A percentile compares a stretch with the other conserved stretches of the same genome.
These are phyloP conservation scores for Leptocoma aspasia DNA, from an alignment of 2,113 vertebrate species.

Conservation along the genomic window DNA sequence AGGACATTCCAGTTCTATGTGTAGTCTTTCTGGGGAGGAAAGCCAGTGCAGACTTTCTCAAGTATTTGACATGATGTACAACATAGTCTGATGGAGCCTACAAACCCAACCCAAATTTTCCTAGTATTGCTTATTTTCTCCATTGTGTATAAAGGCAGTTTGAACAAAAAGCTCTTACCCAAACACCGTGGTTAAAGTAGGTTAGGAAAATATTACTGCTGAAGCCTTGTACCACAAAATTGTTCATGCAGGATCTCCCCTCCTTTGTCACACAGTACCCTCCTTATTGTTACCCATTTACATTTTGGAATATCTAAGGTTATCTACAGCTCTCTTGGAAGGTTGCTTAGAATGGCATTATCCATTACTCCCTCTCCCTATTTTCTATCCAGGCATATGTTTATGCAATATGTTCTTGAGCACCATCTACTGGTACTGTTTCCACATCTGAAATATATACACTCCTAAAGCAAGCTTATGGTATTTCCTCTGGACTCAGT, in stretches of 20 bases:
- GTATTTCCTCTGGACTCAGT: not conserved
- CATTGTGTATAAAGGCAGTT: rapidly evolving
- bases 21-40: not conserved
- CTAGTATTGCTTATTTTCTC: not conserved
- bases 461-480: not conserved
- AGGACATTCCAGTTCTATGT: not conserved
- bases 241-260: not conserved
- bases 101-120: not conserved
- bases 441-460: not conserved
- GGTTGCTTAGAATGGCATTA: not conserved
- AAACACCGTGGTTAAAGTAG: not conserved
- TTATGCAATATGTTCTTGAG: conserved; percentile 43
- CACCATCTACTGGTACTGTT: conserved; percentile 53
- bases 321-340: not conserved
- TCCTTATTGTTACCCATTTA: not conserved
- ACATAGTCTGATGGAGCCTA: not conserved
- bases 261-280: not conserved
- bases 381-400: not conserved
- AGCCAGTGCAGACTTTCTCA: not conserved
- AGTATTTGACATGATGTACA: not conserved
- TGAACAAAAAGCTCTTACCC: not conserved
- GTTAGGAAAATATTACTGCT: not conserved
- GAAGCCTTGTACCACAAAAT: not conserved
- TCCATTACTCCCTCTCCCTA: not conserved
- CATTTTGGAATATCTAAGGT: not conserved